These are phyloP conservation scores for Papilio aristodemus DNA, from an alignment of 1,140 invertebrate genomes.

Conservation along the genomic window DNA sequence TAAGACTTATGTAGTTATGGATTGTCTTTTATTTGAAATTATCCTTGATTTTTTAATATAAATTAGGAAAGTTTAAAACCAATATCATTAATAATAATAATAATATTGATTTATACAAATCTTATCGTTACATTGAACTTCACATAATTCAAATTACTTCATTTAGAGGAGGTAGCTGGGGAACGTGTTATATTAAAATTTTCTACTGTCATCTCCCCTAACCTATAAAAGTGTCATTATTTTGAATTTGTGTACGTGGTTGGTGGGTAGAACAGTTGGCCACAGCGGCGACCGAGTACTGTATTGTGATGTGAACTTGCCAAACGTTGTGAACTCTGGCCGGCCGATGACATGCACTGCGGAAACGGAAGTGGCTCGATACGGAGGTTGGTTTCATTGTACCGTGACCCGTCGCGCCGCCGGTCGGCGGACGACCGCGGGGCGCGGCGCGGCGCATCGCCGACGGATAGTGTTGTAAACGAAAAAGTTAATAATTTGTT, in stretches of 20 bases:
- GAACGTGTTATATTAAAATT: background rate
- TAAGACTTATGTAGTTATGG: slow-evolving; percentile 51
- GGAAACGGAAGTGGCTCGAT: slow-evolving; percentile 43
- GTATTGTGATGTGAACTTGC: slow-evolving; percentile 33
- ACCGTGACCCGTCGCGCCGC: slow-evolving; percentile 66
- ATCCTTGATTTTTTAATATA: slow-evolving; percentile 50
- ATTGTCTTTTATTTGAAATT: slow-evolving; percentile 39
- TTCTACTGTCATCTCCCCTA: background rate
- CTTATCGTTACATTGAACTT: background rate
- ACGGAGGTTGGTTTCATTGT: slow-evolving; percentile 70
- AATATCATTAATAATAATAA: slow-evolving; percentile 1
- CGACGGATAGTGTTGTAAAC: slow-evolving; percentile 63
- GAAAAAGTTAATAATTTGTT: slow-evolving; percentile 75
- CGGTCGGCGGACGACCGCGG: slow-evolving; percentile 63
- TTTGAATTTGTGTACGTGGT: background rate
- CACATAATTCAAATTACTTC: slow-evolving; percentile 16
- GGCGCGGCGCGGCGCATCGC: slow-evolving; percentile 51
- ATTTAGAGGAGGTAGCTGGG: slow-evolving; percentile 5
- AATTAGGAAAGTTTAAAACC: slow-evolving; percentile 35
- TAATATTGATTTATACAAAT: background rate
- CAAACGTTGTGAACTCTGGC: slow-evolving; percentile 24
- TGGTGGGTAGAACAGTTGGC: slow-evolving; percentile 24
- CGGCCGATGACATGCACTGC: background rate
- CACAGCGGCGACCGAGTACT: slow-evolving; percentile 29
- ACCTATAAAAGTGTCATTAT: background rate